Evolutionary conservation across 2,888 invertebrate species (phyloP).

Genomic region (Uloborus plumipes): DNA sequence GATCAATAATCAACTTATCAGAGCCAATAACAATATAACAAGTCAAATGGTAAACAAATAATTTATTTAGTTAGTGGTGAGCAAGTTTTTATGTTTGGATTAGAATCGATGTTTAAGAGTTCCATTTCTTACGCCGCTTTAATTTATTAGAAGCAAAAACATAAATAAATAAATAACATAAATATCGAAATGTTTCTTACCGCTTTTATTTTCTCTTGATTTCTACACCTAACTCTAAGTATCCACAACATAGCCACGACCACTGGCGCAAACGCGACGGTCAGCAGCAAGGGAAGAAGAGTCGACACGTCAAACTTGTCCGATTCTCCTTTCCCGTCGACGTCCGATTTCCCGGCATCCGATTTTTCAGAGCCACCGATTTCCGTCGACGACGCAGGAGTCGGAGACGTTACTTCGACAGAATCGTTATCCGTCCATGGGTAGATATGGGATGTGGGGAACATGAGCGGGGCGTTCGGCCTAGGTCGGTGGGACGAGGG

Average conservation of each 20-base stretch:
- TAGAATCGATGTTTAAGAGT: too few species aligned
- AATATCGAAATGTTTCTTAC: slow-evolving; percentile 8
- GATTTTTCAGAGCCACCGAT: slow-evolving; percentile 1
- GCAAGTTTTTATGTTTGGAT: too few species aligned
- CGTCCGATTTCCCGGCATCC: neutral
- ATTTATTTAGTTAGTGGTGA: too few species aligned
- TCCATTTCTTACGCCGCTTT: too few species aligned
- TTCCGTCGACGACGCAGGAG: neutral
- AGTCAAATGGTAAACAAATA: too few species aligned
- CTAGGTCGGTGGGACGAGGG: neutral
- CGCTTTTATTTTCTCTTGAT: slow-evolving; percentile 45
- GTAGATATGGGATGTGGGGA: too few species aligned
- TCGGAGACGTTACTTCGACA: neutral
- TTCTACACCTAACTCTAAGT: slow-evolving; percentile 48
- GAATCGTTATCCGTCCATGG: neutral
- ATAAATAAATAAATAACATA: too few species aligned
- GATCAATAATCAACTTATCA: too few species aligned
- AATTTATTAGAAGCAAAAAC: too few species aligned
- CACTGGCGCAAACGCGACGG: slow-evolving; percentile 62
- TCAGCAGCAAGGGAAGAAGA: slow-evolving; percentile 48
- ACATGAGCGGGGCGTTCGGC: too few species aligned
- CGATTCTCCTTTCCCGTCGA: neutral
- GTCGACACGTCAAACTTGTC: slow-evolving; percentile 28
- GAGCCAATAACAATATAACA: too few species aligned
- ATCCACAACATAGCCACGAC: slow-evolving; percentile 56